Evolutionary conservation across 2,113 vertebrate genomes (phyloP).

Genomic region (Muntiacus muntjak): DNA sequence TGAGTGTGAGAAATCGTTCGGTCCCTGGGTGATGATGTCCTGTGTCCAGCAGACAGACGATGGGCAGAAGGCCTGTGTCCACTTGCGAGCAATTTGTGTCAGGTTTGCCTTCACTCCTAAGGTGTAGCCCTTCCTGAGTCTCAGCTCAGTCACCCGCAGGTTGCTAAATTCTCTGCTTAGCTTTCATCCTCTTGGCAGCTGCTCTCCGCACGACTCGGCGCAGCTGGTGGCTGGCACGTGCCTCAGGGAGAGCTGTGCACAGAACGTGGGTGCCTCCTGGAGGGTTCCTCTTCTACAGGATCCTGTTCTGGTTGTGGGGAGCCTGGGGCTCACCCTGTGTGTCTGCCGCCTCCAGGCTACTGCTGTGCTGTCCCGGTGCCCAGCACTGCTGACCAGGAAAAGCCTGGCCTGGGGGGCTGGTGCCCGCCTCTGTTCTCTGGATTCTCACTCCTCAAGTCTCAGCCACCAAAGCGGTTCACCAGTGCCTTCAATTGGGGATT

Average conservation of each 20-base stretch:
- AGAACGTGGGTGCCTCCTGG: background rate
- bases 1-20: fast-evolving
- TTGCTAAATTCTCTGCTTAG: background rate
- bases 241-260: background rate
- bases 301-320: background rate
- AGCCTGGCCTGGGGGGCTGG: background rate
- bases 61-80: background rate
- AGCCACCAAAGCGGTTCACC: fast-evolving
- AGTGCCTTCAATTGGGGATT: background rate
- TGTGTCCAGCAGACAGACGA: background rate
- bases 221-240: background rate
- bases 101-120: background rate
- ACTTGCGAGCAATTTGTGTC: background rate
- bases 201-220: no score
- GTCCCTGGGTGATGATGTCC: background rate
- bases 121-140: background rate
- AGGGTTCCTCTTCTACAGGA: background rate
- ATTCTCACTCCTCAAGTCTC: background rate
- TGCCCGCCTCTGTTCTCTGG: background rate
- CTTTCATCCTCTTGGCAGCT: background rate
- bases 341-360: background rate
- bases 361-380: background rate
- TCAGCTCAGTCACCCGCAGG: fast-evolving
- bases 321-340: fast-evolving
- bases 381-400: background rate